Percentiles rank a stretch among this genome's conserved stretches.
These are phyloP conservation scores for Endotricha flammealis DNA, from an alignment of 2,888 invertebrate genomes.

Conservation along the genomic window DNA sequence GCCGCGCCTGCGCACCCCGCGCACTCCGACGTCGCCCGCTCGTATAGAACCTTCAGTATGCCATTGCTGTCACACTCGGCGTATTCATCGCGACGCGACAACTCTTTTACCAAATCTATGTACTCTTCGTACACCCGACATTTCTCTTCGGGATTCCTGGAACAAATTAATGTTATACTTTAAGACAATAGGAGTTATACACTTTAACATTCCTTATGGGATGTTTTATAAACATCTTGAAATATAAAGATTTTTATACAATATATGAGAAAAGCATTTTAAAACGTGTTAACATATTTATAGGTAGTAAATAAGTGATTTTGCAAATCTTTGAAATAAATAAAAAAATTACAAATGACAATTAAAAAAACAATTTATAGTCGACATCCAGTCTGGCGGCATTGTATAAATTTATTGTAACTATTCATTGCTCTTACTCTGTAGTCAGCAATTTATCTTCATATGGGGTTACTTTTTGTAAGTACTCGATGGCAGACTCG, in stretches of 20 bases:
- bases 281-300: constrained; percentile 1
- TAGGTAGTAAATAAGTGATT: no score
- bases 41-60: constrained; percentile 66
- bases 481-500: constrained; percentile 51
- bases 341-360: no score
- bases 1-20: constrained; percentile 23
- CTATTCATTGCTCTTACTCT: no score
- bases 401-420: no score
- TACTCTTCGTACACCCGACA: constrained; percentile 58
- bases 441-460: constrained; percentile 60
- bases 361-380: no score
- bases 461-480: constrained; percentile 57
- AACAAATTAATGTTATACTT: no score
- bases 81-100: constrained; percentile 47
- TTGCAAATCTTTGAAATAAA: no score
- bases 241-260: no score
- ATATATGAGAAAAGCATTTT: constrained; percentile 10
- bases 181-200: no score
- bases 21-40: constrained; percentile 60
- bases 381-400: no score
- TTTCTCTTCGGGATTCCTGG: constrained; percentile 55
- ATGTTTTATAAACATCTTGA: no score
- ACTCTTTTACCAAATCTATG: constrained; percentile 52
- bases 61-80: constrained; percentile 55
- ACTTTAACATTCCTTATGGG: no score